Evolutionary conservation across 2,797 vertebrate genomes (phyloP).

Genomic region (Coreius guichenoti): DNA sequence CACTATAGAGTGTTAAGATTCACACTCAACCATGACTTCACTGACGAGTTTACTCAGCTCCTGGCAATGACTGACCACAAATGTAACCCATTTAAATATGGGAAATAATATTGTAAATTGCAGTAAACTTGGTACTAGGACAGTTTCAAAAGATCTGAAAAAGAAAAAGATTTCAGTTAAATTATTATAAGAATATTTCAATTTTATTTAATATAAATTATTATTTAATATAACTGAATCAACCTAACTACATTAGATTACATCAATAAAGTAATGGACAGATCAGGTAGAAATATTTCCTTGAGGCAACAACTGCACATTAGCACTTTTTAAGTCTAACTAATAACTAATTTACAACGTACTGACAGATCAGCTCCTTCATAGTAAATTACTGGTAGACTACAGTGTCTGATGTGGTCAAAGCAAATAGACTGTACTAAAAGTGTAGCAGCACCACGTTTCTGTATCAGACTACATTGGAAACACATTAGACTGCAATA

Average conservation of each 20-base stretch:
- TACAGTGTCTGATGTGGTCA: neutral
- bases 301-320: neutral
- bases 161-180: neutral
- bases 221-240: neutral
- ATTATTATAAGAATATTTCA: neutral
- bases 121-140: neutral
- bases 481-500: slow-evolving; percentile 1
- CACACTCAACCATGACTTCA: neutral
- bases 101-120: neutral
- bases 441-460: neutral
- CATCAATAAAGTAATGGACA: neutral
- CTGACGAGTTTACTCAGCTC: neutral
- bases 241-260: neutral
- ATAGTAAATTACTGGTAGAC: neutral
- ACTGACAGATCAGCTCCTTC: neutral
- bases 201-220: neutral
- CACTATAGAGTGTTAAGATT: slow-evolving; percentile 5
- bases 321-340: neutral
- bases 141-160: neutral
- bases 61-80: neutral
- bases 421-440: neutral
- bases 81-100: neutral
- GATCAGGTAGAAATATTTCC: neutral
- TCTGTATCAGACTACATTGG: neutral
- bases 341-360: neutral